Evolutionary conservation across 2,888 invertebrate genomes (phyloP).

Genomic region (Cenopis cana): DNA sequence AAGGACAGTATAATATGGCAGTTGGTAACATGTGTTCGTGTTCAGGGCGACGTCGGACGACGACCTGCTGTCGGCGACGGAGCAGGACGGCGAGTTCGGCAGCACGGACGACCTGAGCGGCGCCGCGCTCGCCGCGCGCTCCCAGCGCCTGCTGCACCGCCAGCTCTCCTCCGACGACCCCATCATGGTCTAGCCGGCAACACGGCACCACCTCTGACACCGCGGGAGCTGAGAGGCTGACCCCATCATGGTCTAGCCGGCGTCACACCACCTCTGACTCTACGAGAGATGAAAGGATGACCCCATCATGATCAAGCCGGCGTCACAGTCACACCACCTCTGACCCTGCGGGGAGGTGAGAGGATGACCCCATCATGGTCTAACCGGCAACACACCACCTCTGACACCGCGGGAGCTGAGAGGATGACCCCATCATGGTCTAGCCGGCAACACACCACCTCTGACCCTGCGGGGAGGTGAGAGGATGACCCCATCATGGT

Average conservation of each 20-base stretch:
- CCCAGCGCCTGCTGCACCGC: constrained; percentile 75
- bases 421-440: not conserved
- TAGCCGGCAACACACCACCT: too few relatives aligned
- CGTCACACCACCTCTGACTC: not conserved
- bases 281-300: too few relatives aligned
- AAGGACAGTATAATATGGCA: constrained; percentile 30
- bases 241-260: constrained; percentile 74
- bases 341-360: too few relatives aligned
- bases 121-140: constrained; percentile 67
- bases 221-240: not conserved
- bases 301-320: too few relatives aligned
- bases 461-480: too few relatives aligned
- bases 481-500: constrained; percentile 85
- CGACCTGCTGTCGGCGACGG: constrained; percentile 91
- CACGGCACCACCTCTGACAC: not conserved
- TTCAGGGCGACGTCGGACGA: constrained; percentile 93
- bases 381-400: too few relatives aligned
- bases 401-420: not conserved
- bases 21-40: constrained; percentile 23
- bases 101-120: constrained; percentile 86
- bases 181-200: constrained; percentile 73
- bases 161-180: constrained; percentile 83
- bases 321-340: too few relatives aligned
- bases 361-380: too few relatives aligned
- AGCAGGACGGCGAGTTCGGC: constrained; percentile 90